These are phyloP conservation scores for Petrocephalus sullivani DNA, from an alignment of 2,797 vertebrate genomes.

Conservation along the genomic window DNA sequence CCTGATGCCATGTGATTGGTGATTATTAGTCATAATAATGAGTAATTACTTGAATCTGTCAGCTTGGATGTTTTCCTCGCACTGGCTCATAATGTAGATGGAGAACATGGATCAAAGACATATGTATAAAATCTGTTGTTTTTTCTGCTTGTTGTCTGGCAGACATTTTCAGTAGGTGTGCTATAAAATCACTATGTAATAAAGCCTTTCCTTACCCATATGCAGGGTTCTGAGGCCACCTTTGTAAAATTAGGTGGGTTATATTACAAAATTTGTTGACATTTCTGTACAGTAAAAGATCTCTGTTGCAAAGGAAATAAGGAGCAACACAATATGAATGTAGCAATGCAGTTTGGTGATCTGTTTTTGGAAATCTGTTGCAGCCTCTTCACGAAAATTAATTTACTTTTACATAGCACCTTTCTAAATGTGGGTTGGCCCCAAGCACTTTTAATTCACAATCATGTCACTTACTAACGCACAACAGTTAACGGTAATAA, in stretches of 20 bases:
- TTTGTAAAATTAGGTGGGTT: neutral
- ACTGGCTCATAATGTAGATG: neutral
- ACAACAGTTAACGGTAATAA: neutral
- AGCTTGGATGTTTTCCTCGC: neutral
- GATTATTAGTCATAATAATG: neutral
- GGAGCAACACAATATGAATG: neutral
- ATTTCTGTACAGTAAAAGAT: neutral
- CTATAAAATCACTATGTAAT: neutral
- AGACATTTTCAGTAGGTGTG: neutral
- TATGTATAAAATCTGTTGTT: neutral
- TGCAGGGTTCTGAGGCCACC: neutral
- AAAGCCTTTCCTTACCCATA: neutral
- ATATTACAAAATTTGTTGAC: neutral
- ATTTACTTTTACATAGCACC: neutral
- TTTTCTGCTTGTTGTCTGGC: neutral
- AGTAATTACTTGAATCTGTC: neutral
- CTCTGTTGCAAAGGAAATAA: neutral
- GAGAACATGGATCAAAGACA: neutral
- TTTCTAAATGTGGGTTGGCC: neutral
- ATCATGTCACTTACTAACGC: neutral
- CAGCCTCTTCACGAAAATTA: neutral
- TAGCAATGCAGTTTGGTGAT: neutral
- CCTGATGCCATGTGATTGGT: neutral
- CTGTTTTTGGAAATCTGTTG: neutral
- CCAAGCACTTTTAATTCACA: neutral